A percentile compares a stretch with the other conserved stretches of the same genome.
phyloP scores from a whole-genome alignment of 2,113 vertebrate genomes.

The Orientallactaga bullata region DNA sequence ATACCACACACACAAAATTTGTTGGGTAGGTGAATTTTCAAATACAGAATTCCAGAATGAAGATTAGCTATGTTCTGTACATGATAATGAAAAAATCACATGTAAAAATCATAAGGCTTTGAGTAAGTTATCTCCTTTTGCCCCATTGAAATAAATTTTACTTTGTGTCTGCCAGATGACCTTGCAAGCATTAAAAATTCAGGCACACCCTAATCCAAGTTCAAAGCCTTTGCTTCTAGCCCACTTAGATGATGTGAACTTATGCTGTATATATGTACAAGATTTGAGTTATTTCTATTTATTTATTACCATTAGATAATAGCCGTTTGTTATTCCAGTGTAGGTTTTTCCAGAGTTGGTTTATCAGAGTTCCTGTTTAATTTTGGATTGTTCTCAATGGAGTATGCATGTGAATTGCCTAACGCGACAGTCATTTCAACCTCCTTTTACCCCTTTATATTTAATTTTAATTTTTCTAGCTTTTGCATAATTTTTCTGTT shows the following conservation, averaged over 20 bases:
- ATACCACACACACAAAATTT: no score
- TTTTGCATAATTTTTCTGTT: background rate
- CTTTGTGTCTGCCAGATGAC: background rate
- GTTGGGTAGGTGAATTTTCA: background rate
- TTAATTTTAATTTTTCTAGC: constrained; percentile 2
- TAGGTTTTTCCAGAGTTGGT: background rate
- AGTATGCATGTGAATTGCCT: background rate
- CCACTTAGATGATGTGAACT: background rate
- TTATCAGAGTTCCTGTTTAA: background rate
- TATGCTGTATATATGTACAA: background rate
- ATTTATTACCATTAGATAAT: background rate
- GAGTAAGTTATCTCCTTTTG: background rate
- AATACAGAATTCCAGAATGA: background rate
- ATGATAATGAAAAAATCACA: background rate
- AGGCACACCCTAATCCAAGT: background rate
- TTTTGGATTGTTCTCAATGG: constrained; percentile 8
- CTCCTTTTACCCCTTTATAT: no score
- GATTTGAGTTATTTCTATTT: background rate
- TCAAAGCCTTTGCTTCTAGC: background rate
- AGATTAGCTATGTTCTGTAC: background rate
- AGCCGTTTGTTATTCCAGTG: background rate
- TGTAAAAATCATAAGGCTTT: background rate
- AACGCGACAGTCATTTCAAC: background rate
- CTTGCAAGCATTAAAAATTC: background rate
- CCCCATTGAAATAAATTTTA: background rate